phyloP scores from a whole-genome alignment of 2,113 vertebrate genomes.

The Mustela lutreola region DNA sequence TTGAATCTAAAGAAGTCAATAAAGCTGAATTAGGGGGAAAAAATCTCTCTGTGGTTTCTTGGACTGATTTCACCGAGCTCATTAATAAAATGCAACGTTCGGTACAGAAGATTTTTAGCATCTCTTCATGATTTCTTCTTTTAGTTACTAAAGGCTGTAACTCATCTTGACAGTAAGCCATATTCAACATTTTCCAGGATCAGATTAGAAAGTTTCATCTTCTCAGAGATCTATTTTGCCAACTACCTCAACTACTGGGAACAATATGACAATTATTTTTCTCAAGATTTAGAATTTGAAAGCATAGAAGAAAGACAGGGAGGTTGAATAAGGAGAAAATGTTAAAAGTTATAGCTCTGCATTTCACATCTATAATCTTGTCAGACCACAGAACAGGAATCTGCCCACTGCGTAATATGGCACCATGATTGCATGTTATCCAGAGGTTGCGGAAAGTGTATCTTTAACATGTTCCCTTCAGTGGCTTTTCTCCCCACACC shows the following conservation, averaged over 20 bases:
- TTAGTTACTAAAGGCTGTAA: constrained; percentile 3
- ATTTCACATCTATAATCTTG: not conserved
- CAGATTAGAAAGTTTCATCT: constrained; percentile 35
- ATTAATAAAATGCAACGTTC: constrained; percentile 34
- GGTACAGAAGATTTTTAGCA: not conserved
- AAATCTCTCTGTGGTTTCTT: constrained; percentile 23
- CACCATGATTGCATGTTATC: too few species aligned
- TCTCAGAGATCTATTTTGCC: constrained; percentile 39
- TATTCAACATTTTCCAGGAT: constrained; percentile 42
- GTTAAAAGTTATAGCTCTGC: not conserved
- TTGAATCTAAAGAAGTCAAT: constrained; percentile 54
- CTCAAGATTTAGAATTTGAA: not conserved
- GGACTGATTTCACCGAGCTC: constrained; percentile 23
- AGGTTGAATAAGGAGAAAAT: not conserved
- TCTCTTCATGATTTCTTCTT: constrained; percentile 31
- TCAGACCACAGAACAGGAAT: not conserved
- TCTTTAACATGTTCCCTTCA: not conserved
- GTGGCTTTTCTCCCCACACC: not conserved
- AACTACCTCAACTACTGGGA: not conserved
- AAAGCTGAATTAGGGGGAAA: not conserved
- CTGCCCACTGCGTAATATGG: accelerated
- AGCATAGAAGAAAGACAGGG: not conserved
- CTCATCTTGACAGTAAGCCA: constrained; percentile 2
- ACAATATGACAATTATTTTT: constrained; percentile 33
- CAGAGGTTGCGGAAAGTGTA: not conserved